Conservation (phyloP, 2,888 invertebrate genomes). For the Erebia palarica region DNA sequence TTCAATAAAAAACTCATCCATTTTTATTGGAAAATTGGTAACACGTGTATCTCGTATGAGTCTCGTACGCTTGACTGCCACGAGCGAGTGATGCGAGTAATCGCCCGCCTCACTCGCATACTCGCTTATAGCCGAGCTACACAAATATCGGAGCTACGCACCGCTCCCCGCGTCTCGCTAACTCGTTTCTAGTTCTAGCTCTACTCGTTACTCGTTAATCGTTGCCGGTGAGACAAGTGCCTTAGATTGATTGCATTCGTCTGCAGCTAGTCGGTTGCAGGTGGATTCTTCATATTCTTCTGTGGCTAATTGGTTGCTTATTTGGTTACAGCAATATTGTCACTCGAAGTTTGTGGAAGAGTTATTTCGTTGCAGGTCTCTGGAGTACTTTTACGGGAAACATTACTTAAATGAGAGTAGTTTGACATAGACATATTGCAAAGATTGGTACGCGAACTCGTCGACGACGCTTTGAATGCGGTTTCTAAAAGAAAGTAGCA, state of each 20-base stretch:
- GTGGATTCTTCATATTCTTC: not conserved
- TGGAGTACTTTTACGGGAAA: constrained; percentile 8
- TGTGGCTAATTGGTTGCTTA: constrained; percentile 4
- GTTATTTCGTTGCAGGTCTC: constrained; percentile 1
- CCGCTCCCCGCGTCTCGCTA: too few relatives aligned
- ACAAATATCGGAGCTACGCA: too few relatives aligned
- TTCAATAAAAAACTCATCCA: not conserved
- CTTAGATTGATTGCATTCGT: not conserved
- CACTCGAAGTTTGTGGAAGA: constrained; percentile 4
- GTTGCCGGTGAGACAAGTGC: too few relatives aligned
- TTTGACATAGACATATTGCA: constrained; percentile 3
- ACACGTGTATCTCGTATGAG: not conserved
- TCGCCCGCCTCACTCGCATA: too few relatives aligned
- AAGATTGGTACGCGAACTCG: constrained; percentile 7
- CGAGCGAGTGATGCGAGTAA: too few relatives aligned
- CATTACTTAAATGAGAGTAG: constrained; percentile 10
- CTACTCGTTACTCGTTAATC: too few relatives aligned
- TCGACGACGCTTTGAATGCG: constrained; percentile 1
- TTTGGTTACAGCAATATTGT: constrained; percentile 4
- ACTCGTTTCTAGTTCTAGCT: too few relatives aligned
- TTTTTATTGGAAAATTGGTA: not conserved
- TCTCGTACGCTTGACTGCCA: too few relatives aligned
- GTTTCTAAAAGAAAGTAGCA: constrained; percentile 6
- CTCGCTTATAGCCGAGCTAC: too few relatives aligned
- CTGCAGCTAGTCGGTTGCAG: not conserved